Evolutionary conservation across 1,140 invertebrate genomes (phyloP).

Genomic region (Philopotamus ludificatus): DNA sequence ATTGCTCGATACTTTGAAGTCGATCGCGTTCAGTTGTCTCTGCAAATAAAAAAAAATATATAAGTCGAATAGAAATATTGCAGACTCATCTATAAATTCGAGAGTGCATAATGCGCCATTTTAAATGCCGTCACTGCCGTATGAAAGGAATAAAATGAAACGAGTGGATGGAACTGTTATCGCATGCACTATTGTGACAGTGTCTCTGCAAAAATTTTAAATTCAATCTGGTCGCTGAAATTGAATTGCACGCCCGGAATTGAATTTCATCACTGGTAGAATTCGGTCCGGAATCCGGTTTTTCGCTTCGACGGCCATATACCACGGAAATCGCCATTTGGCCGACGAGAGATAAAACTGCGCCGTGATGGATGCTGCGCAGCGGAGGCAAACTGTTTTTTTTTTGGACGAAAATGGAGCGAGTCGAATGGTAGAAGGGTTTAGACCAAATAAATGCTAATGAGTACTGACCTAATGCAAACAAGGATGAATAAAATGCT

Average conservation of each 20-base stretch:
- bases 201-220: too few species aligned
- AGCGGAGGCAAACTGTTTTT: neutral
- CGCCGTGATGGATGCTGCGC: neutral
- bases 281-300: neutral
- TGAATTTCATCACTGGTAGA: neutral
- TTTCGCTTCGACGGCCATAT: neutral
- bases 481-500: too few species aligned
- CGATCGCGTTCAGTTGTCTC: slow-evolving; percentile 73
- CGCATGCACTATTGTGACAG: too few species aligned
- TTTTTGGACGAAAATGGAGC: neutral
- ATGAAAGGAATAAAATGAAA: too few species aligned
- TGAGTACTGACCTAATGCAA: too few species aligned
- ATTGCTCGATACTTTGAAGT: slow-evolving; percentile 74
- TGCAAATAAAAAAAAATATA: slow-evolving; percentile 48
- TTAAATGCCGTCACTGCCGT: too few species aligned
- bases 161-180: too few species aligned
- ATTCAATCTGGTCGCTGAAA: too few species aligned
- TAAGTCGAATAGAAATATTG: neutral
- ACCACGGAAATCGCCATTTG: neutral
- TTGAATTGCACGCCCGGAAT: neutral
- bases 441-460: too few species aligned
- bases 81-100: too few species aligned
- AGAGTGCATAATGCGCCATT: too few species aligned
- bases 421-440: neutral
- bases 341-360: neutral